Percentiles rank a stretch among this genome's conserved stretches.
phyloP scores from a whole-genome alignment of 2,113 vertebrate species.

The Felis chaus region DNA sequence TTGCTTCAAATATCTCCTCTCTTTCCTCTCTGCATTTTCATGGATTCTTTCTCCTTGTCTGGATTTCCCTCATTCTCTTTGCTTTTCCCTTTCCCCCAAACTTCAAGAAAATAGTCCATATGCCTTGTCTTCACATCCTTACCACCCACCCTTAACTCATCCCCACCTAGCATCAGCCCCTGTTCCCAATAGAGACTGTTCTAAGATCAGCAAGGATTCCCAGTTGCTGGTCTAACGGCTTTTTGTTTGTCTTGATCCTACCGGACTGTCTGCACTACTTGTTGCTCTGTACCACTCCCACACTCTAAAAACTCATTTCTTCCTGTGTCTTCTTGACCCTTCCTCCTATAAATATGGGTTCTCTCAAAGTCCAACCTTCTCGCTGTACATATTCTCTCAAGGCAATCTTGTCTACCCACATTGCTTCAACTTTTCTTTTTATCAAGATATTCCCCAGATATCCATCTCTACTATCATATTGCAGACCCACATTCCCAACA shows the following conservation, averaged over 20 bases:
- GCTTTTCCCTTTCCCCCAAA: not conserved
- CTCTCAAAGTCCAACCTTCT: not conserved
- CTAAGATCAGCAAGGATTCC: not conserved
- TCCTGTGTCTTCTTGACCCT: not conserved
- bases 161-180: not conserved
- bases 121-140: not conserved
- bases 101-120: not conserved
- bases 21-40: not conserved
- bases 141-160: not conserved
- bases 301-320: not conserved
- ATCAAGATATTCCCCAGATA: not conserved
- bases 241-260: not conserved
- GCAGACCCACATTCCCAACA: not conserved
- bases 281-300: not conserved
- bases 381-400: not conserved
- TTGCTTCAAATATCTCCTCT: not conserved
- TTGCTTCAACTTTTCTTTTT: not conserved
- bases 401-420: not conserved
- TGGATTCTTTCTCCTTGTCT: not conserved
- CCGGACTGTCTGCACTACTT: not conserved
- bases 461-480: not conserved
- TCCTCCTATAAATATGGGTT: not conserved
- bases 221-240: not conserved
- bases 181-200: not conserved
- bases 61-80: not conserved